These are phyloP conservation scores for Cynaeus angustus DNA, from an alignment of 2,888 invertebrate genomes.

Conservation along the genomic window DNA sequence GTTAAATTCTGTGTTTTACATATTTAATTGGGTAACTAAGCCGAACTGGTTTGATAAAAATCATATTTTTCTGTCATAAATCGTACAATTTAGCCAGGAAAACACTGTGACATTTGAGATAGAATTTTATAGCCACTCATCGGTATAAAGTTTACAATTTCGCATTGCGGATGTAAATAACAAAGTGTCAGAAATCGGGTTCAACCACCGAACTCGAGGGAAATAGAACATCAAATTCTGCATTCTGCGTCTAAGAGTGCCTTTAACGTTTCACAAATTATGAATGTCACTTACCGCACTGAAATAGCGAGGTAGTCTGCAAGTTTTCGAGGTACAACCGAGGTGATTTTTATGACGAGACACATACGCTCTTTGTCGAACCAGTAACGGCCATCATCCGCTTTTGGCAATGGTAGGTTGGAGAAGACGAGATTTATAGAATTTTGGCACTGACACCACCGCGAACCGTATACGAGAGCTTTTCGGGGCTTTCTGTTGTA, in stretches of 20 bases:
- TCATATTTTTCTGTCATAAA: constrained; percentile 31
- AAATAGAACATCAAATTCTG: neutral
- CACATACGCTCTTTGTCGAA: constrained; percentile 50
- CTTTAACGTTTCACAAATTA: constrained; percentile 11
- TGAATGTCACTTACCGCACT: constrained; percentile 61
- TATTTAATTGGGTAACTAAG: constrained; percentile 27
- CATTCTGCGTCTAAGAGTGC: neutral
- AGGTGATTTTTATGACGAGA: constrained; percentile 46
- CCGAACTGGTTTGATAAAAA: too few species aligned
- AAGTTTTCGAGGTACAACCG: constrained; percentile 19
- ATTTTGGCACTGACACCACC: constrained; percentile 54
- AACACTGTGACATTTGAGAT: constrained; percentile 27
- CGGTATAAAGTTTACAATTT: constrained; percentile 51
- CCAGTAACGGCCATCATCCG: constrained; percentile 47
- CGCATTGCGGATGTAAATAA: constrained; percentile 62
- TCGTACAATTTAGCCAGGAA: constrained; percentile 19
- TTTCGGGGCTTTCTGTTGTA: constrained; percentile 63
- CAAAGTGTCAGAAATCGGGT: constrained; percentile 36
- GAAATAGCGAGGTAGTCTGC: constrained; percentile 59
- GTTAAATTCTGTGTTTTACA: constrained; percentile 23
- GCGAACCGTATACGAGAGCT: constrained; percentile 58
- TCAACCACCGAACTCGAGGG: constrained; percentile 26
- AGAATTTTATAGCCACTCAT: constrained; percentile 19
- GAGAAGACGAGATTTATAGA: constrained; percentile 34
- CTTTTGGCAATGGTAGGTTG: constrained; percentile 6